phyloP scores from a whole-genome alignment of 2,113 vertebrate species.

The Solenodon paradoxus region DNA sequence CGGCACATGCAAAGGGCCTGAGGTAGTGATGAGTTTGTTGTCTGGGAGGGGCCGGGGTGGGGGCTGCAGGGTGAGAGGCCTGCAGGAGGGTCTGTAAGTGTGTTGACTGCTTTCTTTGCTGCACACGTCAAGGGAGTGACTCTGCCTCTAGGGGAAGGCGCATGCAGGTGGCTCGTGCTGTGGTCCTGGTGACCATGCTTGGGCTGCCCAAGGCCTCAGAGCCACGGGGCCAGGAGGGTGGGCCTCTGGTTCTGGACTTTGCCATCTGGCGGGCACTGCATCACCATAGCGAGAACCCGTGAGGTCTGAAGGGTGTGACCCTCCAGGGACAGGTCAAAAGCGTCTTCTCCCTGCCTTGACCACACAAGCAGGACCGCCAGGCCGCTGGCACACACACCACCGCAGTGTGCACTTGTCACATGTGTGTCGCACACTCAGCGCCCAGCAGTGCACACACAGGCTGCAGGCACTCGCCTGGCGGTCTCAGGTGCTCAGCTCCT shows the following conservation, averaged over 20 bases:
- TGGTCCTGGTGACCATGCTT: too few species aligned
- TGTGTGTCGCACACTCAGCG: background rate
- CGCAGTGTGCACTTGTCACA: background rate
- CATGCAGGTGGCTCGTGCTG: too few species aligned
- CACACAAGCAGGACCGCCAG: too few species aligned
- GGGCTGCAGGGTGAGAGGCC: background rate
- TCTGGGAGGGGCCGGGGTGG: background rate
- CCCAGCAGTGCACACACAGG: background rate
- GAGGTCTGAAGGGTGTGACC: background rate
- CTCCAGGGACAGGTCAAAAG: background rate
- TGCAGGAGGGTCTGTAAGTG: accelerated
- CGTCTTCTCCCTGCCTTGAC: background rate
- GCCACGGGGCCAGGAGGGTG: background rate
- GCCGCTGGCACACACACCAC: accelerated
- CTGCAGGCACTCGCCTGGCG: too few species aligned
- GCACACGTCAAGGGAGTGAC: too few species aligned
- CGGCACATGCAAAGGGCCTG: background rate
- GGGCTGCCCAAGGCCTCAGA: accelerated
- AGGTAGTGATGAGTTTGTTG: accelerated
- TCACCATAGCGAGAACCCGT: background rate
- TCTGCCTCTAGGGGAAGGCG: too few species aligned
- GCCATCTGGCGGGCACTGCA: slow-evolving; percentile 4
- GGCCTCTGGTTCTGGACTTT: background rate
- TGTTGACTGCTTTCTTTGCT: too few species aligned
- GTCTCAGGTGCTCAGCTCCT: too few species aligned